Conservation (phyloP, 2,113 vertebrate genomes). For the Psittacara wagleri region DNA sequence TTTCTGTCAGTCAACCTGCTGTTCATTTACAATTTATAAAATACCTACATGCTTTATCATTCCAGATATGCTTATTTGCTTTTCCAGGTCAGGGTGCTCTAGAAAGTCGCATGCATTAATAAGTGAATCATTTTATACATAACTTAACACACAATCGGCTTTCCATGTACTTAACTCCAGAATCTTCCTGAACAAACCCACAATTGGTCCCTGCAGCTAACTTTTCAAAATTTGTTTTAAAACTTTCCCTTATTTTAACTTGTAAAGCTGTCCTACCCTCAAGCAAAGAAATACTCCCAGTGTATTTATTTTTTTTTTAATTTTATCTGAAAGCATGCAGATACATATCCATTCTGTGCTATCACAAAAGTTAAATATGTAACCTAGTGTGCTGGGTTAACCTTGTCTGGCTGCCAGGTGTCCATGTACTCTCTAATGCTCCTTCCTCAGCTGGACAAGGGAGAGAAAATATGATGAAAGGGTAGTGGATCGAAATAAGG, state of each 20-base stretch:
- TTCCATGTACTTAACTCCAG: background rate
- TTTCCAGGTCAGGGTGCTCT: background rate
- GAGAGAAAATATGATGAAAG: background rate
- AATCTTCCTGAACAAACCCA: background rate
- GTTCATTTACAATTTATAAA: background rate
- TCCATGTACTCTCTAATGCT: accelerated
- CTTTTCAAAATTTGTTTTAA: background rate
- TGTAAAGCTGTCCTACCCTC: background rate
- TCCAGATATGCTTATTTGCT: background rate
- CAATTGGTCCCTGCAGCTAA: background rate
- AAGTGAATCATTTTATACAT: background rate
- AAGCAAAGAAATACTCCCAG: background rate
- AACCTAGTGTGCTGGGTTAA: background rate
- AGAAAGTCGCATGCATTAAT: background rate
- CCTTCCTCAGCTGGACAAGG: background rate
- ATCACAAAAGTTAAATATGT: background rate
- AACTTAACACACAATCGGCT: background rate
- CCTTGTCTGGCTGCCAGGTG: background rate
- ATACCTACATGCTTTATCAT: background rate
- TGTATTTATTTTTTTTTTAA: background rate
- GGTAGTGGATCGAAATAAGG: accelerated
- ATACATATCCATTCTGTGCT: background rate
- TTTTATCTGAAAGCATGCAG: background rate
- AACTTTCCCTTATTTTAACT: background rate
- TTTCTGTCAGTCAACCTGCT: background rate